These are phyloP conservation scores for Harpalus rubripes DNA, from an alignment of 2,888 invertebrate species.

Conservation along the genomic window DNA sequence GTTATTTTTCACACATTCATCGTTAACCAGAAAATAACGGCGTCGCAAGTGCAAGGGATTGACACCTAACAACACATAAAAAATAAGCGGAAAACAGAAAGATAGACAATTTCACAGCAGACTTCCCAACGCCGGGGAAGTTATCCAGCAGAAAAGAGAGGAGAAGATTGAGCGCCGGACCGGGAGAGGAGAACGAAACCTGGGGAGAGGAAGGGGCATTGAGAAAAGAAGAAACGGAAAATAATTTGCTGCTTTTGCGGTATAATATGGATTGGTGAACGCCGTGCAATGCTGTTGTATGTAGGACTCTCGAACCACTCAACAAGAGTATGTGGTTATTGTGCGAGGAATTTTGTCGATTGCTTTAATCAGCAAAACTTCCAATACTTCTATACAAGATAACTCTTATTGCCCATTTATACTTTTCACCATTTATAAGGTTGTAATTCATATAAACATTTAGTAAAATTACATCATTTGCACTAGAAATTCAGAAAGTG, in stretches of 20 bases:
- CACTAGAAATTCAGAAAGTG: no score
- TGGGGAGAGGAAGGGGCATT: neutral
- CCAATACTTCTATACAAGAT: neutral
- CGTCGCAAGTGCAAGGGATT: conserved; percentile 16
- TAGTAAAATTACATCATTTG: no score
- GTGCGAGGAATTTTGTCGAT: conserved; percentile 1
- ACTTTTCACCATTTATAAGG: neutral
- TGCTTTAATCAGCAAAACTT: conserved; percentile 21
- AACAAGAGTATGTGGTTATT: conserved; percentile 31
- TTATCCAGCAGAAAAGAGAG: conserved; percentile 16
- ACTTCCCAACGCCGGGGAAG: conserved; percentile 42
- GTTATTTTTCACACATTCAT: conserved; percentile 38
- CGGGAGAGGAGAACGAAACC: neutral
- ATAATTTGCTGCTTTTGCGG: conserved; percentile 31
- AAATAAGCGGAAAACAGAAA: conserved; percentile 64
- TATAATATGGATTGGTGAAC: conserved; percentile 3
- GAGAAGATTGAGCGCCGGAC: neutral
- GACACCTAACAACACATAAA: conserved; percentile 58
- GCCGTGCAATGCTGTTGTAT: neutral
- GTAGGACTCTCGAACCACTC: conserved; percentile 14
- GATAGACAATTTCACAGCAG: conserved; percentile 65
- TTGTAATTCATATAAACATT: no score
- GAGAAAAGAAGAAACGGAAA: neutral
- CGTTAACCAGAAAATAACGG: conserved; percentile 59
- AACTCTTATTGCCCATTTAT: neutral